phyloP scores from a whole-genome alignment of 2,797 vertebrate genomes.

The Chrysocyon brachyurus region DNA sequence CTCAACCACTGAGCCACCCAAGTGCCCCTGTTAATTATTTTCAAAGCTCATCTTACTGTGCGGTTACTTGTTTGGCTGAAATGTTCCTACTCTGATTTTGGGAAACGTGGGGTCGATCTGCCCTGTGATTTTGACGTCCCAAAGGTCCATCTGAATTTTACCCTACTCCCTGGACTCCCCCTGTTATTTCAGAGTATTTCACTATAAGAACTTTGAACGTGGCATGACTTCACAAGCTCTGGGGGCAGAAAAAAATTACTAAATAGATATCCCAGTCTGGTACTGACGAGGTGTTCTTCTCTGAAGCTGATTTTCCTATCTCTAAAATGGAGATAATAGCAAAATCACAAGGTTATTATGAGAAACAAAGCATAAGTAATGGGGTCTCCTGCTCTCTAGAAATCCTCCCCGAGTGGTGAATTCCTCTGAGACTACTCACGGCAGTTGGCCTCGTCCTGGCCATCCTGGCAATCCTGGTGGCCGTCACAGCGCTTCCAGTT shows the following conservation, averaged over 20 bases:
- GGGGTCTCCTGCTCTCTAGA: rapidly evolving
- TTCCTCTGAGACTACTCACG: constrained; percentile 89
- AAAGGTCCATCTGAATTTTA: not conserved
- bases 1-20: too few species aligned
- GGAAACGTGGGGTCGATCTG: not conserved
- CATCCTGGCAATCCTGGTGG: constrained; percentile 93
- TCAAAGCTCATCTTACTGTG: not conserved
- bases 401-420: not conserved
- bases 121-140: not conserved
- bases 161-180: not conserved
- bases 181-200: not conserved
- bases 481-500: constrained; percentile 97
- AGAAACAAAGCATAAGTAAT: not conserved
- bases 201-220: not conserved
- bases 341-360: not conserved
- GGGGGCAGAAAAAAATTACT: not conserved
- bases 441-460: constrained; percentile 94
- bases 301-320: not conserved
- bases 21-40: constrained; percentile 10
- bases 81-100: not conserved
- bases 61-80: not conserved
- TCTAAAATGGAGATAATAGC: not conserved
- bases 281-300: not conserved
- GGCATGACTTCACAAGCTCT: not conserved
- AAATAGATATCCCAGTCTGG: not conserved